Base-by-base conservation (phyloP, 2,113 vertebrate species). In the Himantopus leucocephalus region DNA sequence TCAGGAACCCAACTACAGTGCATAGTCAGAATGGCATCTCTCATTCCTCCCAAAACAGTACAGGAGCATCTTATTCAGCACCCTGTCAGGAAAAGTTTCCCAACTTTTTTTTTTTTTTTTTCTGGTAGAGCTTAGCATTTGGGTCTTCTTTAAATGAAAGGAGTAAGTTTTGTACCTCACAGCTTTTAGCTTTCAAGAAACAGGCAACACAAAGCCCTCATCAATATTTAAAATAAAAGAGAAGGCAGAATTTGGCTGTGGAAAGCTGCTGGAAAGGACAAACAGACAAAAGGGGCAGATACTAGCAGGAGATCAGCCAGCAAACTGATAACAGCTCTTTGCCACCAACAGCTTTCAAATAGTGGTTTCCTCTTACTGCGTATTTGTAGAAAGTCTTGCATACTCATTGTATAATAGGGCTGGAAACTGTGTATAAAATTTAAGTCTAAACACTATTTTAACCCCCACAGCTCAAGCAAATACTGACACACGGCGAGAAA, bases 251-350 rank as follows among this genome's bases (percentile, higher is more conserved):
- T 79, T 52, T 70, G 86, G 66, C 83, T 70, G 35, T 2, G 1
- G 66, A 39, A 79, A 75, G 62, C 45, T 67, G 47, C 78, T 81
- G 85, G 26, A 90, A 93, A 71, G 70, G n/a, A 74, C 70, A 82
- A 55, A 66, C 35, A 94, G 62, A 92, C 70, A 90, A 81, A 93
- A 94, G 77, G 35, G 47, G 85, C 90, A 93, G 90, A 79, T 79
- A 83, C 67, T 47, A 50, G 48, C 66, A n/a, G 62, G 4, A 76
- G 52, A 50, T 6, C 3, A 82, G 74, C 56, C 50, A 60, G 75
- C 53, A 92, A 95, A 92, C 55, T 52, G 82, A 72, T 96, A 88
- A 82, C 62, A 79, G 85, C 52, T 85, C 47, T 24, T 12, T 48
- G 41, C 37, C 78, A 79, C 60, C 48, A 74, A n/a, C 55, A 58